Base-by-base conservation (phyloP, 2,888 invertebrate species). In the Cotesia congregata region DNA sequence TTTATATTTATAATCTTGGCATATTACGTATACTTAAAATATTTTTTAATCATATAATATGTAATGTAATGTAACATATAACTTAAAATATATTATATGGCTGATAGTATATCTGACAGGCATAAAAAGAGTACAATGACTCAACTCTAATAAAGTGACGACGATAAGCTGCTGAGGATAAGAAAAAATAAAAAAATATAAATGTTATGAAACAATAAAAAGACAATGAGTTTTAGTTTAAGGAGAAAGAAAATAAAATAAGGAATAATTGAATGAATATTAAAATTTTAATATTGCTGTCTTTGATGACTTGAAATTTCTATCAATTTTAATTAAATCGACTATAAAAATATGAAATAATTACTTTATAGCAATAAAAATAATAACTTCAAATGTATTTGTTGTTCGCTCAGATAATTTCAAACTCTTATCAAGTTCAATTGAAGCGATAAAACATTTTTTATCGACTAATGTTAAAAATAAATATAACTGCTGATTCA, bases 61-160 rank as follows among this genome's bases (percentile, higher is more conserved):
- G 30, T 30, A 30, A 30, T 20, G 20, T 20, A 20, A 20, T 30
- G 4, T 50, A 50, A 50, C 0, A 50, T 12, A 12, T 50, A 50
- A 50, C 9, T 39, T 41, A 68, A 68, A 41, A 68, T 41, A 68
- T 50, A 50, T 50, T 50, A 50, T 12, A 50, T 50, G 17, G 7
- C 41, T 68, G 68, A 68, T 68, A 71, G 62, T 20, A 7, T 38
- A 62, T 61, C 71, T 62, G 71, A 71, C 62, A 71, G 60, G 9
- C 59, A 61, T 71, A 75, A 64, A 65, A 39, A 30, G 40, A 72
- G 39, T 17, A 12, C 41, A 67, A 71, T 72, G 76, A 78, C 60
- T 76, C 73, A 64, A 78, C 75, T 65, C 72, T 73, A 72, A 75
- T 77, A 64, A 69, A 75, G 64, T 73, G 60, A 68, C 70, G 50